A percentile compares a stretch with the other conserved stretches of the same genome.
phyloP scores from a whole-genome alignment of 2,113 vertebrate genomes.

The Corythaixoides concolor region DNA sequence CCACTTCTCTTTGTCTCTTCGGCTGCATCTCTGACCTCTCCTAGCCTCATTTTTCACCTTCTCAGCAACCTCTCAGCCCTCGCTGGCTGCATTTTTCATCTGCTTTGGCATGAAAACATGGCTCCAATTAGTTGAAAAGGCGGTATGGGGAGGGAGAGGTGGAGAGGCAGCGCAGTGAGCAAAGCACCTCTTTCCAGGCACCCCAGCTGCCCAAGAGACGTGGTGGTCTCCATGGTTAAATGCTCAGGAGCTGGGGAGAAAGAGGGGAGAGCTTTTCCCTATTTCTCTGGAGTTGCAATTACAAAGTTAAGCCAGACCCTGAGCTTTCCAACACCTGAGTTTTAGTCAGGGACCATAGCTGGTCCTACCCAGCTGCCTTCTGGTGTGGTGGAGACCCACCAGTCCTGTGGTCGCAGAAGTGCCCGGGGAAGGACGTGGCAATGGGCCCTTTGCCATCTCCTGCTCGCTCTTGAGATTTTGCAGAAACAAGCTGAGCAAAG shows the following conservation, averaged over 20 bases:
- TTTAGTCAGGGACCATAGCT: not conserved
- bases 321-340: not conserved
- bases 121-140: slow-evolving; percentile 9
- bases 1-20: not conserved
- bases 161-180: not conserved
- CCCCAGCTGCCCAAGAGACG: not conserved
- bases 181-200: not conserved
- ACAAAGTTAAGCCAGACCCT: not conserved
- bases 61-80: not conserved
- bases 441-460: not conserved
- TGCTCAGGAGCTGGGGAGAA: fast-evolving
- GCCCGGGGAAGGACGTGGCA: not conserved
- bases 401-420: not conserved
- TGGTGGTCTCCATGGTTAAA: not conserved
- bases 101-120: slow-evolving; percentile 5
- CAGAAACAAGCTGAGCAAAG: slow-evolving; percentile 51
- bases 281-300: not conserved
- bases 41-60: slow-evolving; percentile 30
- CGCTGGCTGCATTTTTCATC: not conserved
- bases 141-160: not conserved
- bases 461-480: not conserved
- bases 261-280: not conserved
- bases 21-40: not conserved
- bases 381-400: not conserved
- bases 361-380: not conserved